Percentiles rank a stretch among this genome's conserved stretches.
Conservation (phyloP, 1,140 invertebrate genomes). For the Mya arenaria region DNA sequence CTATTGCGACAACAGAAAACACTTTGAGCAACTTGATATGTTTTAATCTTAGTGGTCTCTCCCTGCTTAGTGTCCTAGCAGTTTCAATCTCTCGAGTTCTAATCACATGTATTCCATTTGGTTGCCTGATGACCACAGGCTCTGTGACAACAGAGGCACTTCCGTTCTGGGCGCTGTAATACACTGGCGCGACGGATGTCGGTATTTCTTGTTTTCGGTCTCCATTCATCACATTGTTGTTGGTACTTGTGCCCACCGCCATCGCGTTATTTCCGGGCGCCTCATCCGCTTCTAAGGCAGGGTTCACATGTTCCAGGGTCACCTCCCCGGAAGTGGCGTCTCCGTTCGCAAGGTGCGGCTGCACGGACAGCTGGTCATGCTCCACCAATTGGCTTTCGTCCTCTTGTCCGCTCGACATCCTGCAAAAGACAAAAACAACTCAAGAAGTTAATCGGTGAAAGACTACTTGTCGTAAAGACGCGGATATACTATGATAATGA, state of each 20-base stretch:
- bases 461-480: too few relatives aligned
- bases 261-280: neutral
- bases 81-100: slow-evolving; percentile 43
- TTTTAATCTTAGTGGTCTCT: slow-evolving; percentile 57
- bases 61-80: neutral
- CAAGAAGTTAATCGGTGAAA: neutral
- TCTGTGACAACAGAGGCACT: slow-evolving; percentile 47
- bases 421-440: slow-evolving; percentile 3
- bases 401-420: slow-evolving; percentile 17
- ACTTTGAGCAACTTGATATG: slow-evolving; percentile 60
- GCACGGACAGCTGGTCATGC: slow-evolving; percentile 38
- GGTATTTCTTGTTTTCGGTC: neutral
- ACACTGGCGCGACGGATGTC: slow-evolving; percentile 28
- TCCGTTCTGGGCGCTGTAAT: slow-evolving; percentile 49
- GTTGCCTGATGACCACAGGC: slow-evolving; percentile 42
- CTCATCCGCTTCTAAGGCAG: neutral
- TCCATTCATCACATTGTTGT: neutral
- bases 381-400: slow-evolving; percentile 29
- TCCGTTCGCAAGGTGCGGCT: slow-evolving; percentile 31
- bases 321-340: neutral
- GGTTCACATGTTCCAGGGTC: slow-evolving; percentile 6
- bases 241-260: neutral
- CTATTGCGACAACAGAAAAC: slow-evolving; percentile 58
- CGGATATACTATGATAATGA: too few relatives aligned
- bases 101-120: slow-evolving; percentile 50